Conservation (phyloP, 2,888 invertebrate species). For the Heterodera filipjevi region DNA sequence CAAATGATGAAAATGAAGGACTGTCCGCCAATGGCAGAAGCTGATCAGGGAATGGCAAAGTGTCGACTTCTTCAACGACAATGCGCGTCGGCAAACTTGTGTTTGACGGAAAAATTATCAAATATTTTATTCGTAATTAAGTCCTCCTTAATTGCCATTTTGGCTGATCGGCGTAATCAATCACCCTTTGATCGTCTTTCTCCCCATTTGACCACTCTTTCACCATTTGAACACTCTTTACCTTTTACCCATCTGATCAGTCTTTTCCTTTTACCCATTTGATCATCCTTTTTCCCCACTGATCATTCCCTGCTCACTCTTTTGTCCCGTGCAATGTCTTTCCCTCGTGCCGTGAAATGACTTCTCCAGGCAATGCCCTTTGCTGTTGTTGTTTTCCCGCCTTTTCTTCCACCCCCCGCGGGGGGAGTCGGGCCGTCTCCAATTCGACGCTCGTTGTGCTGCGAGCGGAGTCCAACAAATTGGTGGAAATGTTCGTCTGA, state of each 20-base stretch:
- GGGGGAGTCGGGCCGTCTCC: background rate
- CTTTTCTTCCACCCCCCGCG: background rate
- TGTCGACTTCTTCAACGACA: constrained; percentile 30
- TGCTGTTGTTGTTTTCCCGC: background rate
- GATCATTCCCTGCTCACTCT: background rate
- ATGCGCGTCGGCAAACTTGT: constrained; percentile 26
- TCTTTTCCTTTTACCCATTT: background rate
- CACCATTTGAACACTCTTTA: background rate
- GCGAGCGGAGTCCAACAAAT: constrained; percentile 8
- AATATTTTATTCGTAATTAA: background rate
- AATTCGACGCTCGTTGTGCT: background rate
- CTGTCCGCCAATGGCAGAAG: background rate
- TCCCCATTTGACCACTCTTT: too few species aligned
- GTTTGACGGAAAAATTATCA: background rate
- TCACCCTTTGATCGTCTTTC: too few species aligned
- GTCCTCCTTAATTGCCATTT: too few species aligned
- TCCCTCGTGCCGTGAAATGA: background rate
- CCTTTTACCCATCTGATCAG: background rate
- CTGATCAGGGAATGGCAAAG: constrained; percentile 14
- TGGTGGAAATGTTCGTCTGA: constrained; percentile 2
- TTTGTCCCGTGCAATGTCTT: background rate
- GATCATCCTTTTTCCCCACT: background rate
- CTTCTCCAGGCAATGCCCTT: background rate
- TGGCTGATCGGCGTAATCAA: too few species aligned
- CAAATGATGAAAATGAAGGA: constrained; percentile 1